Base-by-base conservation (phyloP, 2,888 invertebrate species). In the Dorcus hopei region DNA sequence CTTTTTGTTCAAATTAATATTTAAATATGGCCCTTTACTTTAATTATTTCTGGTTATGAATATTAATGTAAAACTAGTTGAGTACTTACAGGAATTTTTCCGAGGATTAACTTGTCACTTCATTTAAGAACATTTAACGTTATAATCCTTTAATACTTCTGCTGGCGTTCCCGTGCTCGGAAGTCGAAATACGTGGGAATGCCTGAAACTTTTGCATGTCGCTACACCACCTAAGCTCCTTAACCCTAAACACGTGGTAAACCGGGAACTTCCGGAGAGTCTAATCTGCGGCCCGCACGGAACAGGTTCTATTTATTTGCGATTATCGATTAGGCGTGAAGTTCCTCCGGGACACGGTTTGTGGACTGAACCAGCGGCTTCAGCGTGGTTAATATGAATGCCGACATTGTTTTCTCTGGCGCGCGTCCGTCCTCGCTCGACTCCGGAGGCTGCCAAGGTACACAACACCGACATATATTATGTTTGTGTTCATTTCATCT, bases 381-480 rank as follows among this genome's bases (percentile, higher is more conserved):
- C 67, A 64, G 65, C 68, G 66, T 64, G 67, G 63, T 71, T 69
- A 69, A 69, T 70, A 67, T 70, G 70, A 68, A 68, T 67, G 66
- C 66, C 66, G 66, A 68, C 70, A 69, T 74, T 75, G 74, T 75
- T 74, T 74, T 74, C 72, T 70, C 72, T 74, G 71, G 72, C 73
- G 66, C 68, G 66, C 66, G 69, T 67, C 69, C 68, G 70, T 68
- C 68, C 66, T 65, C 63, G 58, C 56, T 64, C 57, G 62, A 63
- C 62, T 61, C 63, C 67, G 59, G 54, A 52, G 63, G 65, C 65
- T 67, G 72, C 70, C 70, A 71, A 72, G 69, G 71, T 70, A 73
- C 71, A 71, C 72, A 70, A 65, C 65, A 67, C 66, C 63, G 63
- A 62, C 66, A 68, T 65, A 66, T 65, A 64, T 68, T 59, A 64